Evolutionary conservation across 1,140 invertebrate species (phyloP), one percentile per base, ranked within the genome.

Genomic region (Drosophila eugracilis): DNA sequence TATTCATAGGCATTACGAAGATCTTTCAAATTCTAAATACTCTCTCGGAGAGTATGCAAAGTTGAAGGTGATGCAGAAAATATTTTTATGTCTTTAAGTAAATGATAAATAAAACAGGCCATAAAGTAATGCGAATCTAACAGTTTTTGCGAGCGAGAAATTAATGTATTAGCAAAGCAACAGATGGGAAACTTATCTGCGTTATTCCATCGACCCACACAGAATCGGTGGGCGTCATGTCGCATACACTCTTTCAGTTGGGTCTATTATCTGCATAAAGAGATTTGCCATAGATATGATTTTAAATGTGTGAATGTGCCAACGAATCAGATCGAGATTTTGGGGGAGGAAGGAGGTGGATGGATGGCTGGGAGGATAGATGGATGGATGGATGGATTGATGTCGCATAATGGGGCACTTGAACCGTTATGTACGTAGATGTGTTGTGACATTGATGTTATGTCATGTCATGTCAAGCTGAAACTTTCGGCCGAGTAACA

Each of bases 201-300:
- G 10, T 54, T 54, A 28, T 54, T 17, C 57, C 48, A 59, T 28
- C 52, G 17, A 15, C 3, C 6, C 14, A 30, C 34, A 48, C 10
- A 32, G 30, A 32, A 24, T n/a, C 15, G 42, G 42, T 34, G 41
- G 52, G 28, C 62, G 62, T 54, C 75, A 62, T 22, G 41, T 10
- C 36, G 7, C 39, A 48, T 9, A 57, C 45, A 54, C 65, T 32
- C 21, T 26, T 17, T 37, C 58, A 60, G 30, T 57, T 47, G 48
- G 57, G 55, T 55, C 59, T 47, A 85, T 85, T 84, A 75, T 85
- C 59, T 66, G 57, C 58, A 69, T 66, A 84, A 67, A 66, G 37
- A 85, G 79, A 84, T 84, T 57, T 58, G 59, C 65, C 71, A 72
- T 79, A 63, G 80, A 84, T 84, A 85, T 79, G 80, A 63, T 75